phyloP scores from a whole-genome alignment of 2,888 invertebrate genomes.

The Oegoconia quadripuncta region DNA sequence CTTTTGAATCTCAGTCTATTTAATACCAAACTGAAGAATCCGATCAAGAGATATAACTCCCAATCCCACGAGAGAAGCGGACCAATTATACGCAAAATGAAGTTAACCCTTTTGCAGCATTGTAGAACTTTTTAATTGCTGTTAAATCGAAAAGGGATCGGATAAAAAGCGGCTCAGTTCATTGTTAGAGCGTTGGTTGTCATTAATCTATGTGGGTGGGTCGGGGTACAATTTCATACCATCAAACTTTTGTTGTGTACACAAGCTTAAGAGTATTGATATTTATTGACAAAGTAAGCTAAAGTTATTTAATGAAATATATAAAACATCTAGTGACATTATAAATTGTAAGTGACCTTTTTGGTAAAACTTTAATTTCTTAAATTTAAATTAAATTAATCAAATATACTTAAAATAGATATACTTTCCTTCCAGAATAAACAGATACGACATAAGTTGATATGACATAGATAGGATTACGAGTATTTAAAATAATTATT shows the following conservation, averaged over 20 bases:
- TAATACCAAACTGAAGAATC: too few species aligned
- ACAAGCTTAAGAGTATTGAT: conserved; percentile 6
- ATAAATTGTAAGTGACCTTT: conserved; percentile 4
- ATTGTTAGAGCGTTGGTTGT: conserved; percentile 46
- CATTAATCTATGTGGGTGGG: conserved; percentile 71
- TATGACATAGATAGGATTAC: too few species aligned
- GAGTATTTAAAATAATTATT: too few species aligned
- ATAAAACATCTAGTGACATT: conserved; percentile 10
- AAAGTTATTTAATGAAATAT: too few species aligned
- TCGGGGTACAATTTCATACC: conserved; percentile 53
- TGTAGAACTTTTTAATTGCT: conserved; percentile 74
- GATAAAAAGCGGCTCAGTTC: conserved; percentile 45
- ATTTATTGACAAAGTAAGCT: background rate
- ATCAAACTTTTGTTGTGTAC: conserved; percentile 31
- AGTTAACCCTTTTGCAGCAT: conserved; percentile 64
- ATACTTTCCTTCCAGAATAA: too few species aligned
- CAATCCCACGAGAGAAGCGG: conserved; percentile 33
- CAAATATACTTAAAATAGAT: too few species aligned
- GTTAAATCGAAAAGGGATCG: conserved; percentile 71
- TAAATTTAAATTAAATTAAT: too few species aligned
- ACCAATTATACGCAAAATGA: conserved; percentile 68
- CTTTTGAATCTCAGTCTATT: too few species aligned
- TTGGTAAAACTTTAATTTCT: too few species aligned
- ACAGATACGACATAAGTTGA: too few species aligned
- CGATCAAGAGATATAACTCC: conserved; percentile 23